Evolutionary conservation across 2,797 vertebrate genomes (phyloP).

Genomic region (Lepus oiostolus): DNA sequence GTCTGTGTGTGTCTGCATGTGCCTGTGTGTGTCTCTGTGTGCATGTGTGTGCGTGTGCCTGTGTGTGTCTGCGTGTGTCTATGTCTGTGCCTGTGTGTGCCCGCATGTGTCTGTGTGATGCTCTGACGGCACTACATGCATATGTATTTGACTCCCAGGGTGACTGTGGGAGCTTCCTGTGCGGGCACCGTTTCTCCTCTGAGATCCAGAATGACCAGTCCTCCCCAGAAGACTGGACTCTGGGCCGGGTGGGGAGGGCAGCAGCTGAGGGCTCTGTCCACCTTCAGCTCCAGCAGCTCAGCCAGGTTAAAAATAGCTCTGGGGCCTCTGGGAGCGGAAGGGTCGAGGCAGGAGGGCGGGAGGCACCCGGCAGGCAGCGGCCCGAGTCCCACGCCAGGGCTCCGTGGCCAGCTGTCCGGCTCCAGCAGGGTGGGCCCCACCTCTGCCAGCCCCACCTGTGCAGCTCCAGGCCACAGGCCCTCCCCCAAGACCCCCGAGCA

Average conservation of each 20-base stretch:
- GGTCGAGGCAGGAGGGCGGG: slow-evolving; percentile 51
- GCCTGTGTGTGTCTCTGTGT: neutral
- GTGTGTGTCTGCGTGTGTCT: too few species aligned
- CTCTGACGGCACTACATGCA: neutral
- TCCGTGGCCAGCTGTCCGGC: neutral
- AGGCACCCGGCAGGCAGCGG: neutral
- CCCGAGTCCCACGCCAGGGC: neutral
- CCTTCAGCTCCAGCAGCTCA: slow-evolving; percentile 66
- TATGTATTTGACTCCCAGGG: neutral
- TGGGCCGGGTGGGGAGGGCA: neutral
- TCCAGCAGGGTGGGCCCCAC: neutral
- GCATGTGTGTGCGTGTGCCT: neutral
- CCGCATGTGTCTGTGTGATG: neutral
- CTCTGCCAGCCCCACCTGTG: neutral
- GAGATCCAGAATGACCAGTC: neutral
- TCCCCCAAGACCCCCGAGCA: neutral
- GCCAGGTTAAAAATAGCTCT: slow-evolving; percentile 81
- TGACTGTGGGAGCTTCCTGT: neutral
- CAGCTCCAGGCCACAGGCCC: neutral
- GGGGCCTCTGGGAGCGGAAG: slow-evolving; percentile 79
- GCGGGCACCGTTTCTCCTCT: neutral
- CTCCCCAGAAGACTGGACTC: neutral
- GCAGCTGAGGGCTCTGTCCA: slow-evolving; percentile 64
- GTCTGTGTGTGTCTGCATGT: too few species aligned
- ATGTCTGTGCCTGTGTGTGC: neutral